phyloP scores from a whole-genome alignment of 2,113 vertebrate species.

The Columba janthina region DNA sequence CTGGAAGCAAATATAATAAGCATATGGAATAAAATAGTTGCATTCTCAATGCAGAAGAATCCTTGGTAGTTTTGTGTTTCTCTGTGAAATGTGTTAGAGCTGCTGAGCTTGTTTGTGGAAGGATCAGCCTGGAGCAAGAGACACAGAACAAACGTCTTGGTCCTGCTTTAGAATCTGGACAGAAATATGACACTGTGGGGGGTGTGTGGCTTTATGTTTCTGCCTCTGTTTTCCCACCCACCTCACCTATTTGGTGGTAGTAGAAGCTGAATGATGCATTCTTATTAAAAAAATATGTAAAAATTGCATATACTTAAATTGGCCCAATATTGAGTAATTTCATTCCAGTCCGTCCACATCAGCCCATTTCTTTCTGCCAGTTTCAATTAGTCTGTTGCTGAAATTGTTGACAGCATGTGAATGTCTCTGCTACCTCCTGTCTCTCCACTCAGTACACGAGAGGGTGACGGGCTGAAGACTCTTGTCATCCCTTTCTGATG shows the following conservation, averaged over 20 bases:
- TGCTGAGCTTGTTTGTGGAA: background rate
- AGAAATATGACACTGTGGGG: fast-evolving
- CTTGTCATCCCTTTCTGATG: slow-evolving; percentile 40
- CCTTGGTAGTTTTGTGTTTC: background rate
- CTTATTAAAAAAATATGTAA: background rate
- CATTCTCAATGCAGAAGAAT: background rate
- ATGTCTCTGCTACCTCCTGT: slow-evolving; percentile 21
- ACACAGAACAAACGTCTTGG: background rate
- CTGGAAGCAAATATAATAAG: background rate
- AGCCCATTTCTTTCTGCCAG: background rate
- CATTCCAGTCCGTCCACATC: background rate
- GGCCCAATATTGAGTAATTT: background rate
- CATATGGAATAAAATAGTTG: background rate
- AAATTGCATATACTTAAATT: background rate
- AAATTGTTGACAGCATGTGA: slow-evolving; percentile 11
- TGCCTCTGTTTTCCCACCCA: background rate
- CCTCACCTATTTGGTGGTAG: background rate
- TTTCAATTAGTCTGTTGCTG: slow-evolving; percentile 46
- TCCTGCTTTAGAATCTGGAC: background rate
- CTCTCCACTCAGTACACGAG: background rate
- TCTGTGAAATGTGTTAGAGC: background rate
- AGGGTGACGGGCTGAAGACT: slow-evolving; percentile 44
- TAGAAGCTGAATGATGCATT: background rate
- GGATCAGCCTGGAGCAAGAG: background rate
- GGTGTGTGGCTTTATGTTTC: background rate